Evolutionary conservation across 1,140 invertebrate genomes (phyloP).

Genomic region (Polyergus mexicanus): DNA sequence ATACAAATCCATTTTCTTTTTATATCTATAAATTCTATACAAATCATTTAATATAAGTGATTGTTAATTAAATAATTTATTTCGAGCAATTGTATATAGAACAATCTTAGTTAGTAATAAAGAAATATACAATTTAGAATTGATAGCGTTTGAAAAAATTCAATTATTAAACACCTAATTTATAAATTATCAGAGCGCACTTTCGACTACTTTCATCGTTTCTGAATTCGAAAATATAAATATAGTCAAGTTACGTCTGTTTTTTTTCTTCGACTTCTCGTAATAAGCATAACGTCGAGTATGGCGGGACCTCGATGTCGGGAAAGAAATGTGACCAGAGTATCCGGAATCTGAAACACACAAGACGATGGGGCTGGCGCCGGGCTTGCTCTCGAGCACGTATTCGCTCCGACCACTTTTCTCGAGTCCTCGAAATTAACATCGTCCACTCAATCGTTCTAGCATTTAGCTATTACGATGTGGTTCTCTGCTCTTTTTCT

Average conservation of each 20-base stretch:
- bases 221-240: background rate
- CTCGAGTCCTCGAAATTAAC: constrained; percentile 74
- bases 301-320: background rate
- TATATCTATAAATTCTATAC: background rate
- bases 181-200: background rate
- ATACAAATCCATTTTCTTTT: background rate
- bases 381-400: constrained; percentile 75
- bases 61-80: constrained; percentile 3
- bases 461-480: constrained; percentile 65
- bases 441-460: constrained; percentile 71
- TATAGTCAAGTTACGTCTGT: background rate
- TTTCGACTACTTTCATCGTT: background rate
- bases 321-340: constrained; percentile 56
- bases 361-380: constrained; percentile 66
- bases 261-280: constrained; percentile 13
- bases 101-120: background rate
- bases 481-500: constrained; percentile 31
- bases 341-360: constrained; percentile 69
- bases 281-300: constrained; percentile 15
- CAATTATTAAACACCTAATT: background rate
- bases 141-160: background rate
- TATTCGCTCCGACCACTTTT: constrained; percentile 69
- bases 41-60: background rate
- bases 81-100: background rate
- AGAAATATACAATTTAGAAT: background rate